phyloP scores from a whole-genome alignment of 2,888 invertebrate genomes.

The Scaptodrosophila latifasciaeformis region DNA sequence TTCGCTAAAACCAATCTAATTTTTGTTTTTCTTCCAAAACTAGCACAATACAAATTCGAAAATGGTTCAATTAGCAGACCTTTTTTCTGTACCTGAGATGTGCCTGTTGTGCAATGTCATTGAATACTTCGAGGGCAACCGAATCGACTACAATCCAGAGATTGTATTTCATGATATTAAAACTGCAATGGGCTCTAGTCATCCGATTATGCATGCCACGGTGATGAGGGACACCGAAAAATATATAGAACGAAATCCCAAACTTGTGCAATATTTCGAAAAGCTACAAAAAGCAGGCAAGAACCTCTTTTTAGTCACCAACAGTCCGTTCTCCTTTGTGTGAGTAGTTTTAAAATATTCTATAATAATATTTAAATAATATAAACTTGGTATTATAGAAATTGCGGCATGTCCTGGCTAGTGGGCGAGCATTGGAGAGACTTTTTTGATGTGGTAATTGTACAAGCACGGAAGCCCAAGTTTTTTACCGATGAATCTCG shows the following conservation, averaged over 20 bases:
- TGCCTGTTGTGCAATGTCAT: constrained; percentile 93
- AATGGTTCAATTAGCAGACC: constrained; percentile 96
- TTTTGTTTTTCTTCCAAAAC: background rate
- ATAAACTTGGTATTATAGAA: constrained; percentile 78
- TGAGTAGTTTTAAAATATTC: constrained; percentile 76
- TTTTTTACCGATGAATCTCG: constrained; percentile 96
- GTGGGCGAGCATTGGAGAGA: constrained; percentile 92
- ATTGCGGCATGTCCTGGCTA: constrained; percentile 92
- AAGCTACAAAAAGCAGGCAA: constrained; percentile 85
- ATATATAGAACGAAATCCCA: constrained; percentile 85
- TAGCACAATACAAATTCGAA: constrained; percentile 76
- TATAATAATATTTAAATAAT: background rate
- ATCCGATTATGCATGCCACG: constrained; percentile 91
- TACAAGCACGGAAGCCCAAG: constrained; percentile 95
- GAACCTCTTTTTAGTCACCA: constrained; percentile 95
- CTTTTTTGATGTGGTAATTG: constrained; percentile 94
- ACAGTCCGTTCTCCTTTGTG: constrained; percentile 97
- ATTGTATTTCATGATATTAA: constrained; percentile 96
- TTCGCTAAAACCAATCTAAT: background rate
- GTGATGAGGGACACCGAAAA: constrained; percentile 88
- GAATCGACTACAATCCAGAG: constrained; percentile 95
- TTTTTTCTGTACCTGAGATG: constrained; percentile 98
- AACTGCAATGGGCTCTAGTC: constrained; percentile 90
- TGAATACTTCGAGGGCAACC: constrained; percentile 91
- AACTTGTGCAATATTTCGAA: constrained; percentile 84